Percentiles rank a stretch among this genome's conserved stretches.
Conservation (phyloP, 1,140 invertebrate species). For the Lucilia sericata region DNA sequence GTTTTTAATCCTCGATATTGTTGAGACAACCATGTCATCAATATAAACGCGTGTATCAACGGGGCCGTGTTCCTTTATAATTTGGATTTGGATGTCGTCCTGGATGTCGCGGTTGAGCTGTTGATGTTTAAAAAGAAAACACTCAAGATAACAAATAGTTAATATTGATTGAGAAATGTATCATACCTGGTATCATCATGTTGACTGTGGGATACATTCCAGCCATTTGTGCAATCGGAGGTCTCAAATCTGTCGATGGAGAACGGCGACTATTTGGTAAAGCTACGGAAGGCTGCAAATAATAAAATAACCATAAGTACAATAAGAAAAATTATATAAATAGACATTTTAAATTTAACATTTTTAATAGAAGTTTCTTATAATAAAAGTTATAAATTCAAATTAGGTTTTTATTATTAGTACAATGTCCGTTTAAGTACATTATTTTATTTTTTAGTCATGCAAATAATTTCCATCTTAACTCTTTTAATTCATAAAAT, state of each 20-base stretch:
- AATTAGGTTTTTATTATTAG: too few species aligned
- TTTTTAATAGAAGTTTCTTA: too few species aligned
- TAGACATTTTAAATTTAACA: too few species aligned
- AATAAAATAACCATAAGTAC: neutral
- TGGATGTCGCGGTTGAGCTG: conserved; percentile 64
- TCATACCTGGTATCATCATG: conserved; percentile 67
- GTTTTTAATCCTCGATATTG: conserved; percentile 48
- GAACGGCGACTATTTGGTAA: conserved; percentile 66
- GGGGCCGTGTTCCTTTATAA: conserved; percentile 65
- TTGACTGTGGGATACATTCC: conserved; percentile 65
- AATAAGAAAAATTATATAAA: too few species aligned
- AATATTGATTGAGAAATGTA: neutral
- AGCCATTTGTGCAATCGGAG: conserved; percentile 64
- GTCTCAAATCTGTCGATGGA: conserved; percentile 64
- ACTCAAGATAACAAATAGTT: neutral
- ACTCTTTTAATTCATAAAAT: too few species aligned
- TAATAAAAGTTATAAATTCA: too few species aligned
- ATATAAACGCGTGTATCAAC: conserved; percentile 36
- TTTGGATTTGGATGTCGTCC: conserved; percentile 67
- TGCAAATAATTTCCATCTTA: too few species aligned
- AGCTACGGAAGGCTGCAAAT: conserved; percentile 62
- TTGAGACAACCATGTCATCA: conserved; percentile 31
- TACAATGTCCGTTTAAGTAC: too few species aligned
- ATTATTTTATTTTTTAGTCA: too few species aligned
- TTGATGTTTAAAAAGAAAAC: neutral